Evolutionary conservation across 2,797 vertebrate genomes (phyloP).

Genomic region (Gouania willdenowi): DNA sequence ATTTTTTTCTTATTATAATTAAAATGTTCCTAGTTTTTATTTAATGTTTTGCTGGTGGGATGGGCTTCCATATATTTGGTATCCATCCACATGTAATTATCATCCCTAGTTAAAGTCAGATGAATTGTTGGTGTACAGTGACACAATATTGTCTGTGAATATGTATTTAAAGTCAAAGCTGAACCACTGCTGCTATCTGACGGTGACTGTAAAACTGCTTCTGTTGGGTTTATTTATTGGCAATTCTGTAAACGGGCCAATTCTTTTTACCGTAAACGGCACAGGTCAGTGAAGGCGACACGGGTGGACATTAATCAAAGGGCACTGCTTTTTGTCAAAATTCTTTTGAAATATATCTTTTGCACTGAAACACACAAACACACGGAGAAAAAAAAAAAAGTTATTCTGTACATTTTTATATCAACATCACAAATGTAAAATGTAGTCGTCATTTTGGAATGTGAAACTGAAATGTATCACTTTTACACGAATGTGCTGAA

Average conservation of each 20-base stretch:
- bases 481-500: constrained; percentile 72
- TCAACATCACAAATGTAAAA: constrained; percentile 72
- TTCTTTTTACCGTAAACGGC: constrained; percentile 52
- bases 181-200: constrained; percentile 83
- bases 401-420: constrained; percentile 80
- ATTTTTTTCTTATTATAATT: too few species aligned
- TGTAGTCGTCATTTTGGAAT: constrained; percentile 76
- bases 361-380: constrained; percentile 84
- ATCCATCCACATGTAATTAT: constrained; percentile 56
- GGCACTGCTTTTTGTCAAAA: constrained; percentile 69
- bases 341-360: constrained; percentile 75
- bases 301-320: constrained; percentile 46
- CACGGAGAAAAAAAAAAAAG: too few species aligned
- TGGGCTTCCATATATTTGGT: too few species aligned
- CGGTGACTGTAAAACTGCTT: constrained; percentile 81
- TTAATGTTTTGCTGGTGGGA: too few species aligned
- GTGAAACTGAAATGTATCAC: constrained; percentile 73
- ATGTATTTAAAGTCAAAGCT: constrained; percentile 78
- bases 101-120: constrained; percentile 66
- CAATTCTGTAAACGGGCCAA: constrained; percentile 60
- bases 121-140: constrained; percentile 70
- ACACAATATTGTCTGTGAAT: constrained; percentile 76
- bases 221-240: constrained; percentile 80
- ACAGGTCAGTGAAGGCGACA: constrained; percentile 12
- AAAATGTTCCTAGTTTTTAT: too few species aligned